phyloP scores from a whole-genome alignment of 2,113 vertebrate genomes.

The Columba livia region DNA sequence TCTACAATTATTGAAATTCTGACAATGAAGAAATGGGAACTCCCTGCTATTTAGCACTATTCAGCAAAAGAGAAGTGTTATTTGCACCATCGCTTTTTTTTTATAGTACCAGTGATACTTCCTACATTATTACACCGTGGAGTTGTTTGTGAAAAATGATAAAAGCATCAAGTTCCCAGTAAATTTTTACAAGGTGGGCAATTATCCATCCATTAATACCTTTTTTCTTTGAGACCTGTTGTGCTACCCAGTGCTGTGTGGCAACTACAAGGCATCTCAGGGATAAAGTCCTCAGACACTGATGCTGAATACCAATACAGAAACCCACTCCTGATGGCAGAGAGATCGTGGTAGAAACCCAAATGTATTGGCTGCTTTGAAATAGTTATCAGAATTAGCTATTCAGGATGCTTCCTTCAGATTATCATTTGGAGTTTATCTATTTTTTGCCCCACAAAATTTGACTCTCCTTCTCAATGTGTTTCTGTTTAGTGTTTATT shows the following conservation, averaged over 20 bases:
- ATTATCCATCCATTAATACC: constrained; percentile 22
- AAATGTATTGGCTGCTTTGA: neutral
- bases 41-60: constrained; percentile 38
- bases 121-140: neutral
- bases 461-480: neutral
- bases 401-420: neutral
- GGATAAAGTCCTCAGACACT: neutral
- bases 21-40: constrained; percentile 43
- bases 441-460: neutral
- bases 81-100: constrained; percentile 55
- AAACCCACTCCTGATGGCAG: rapidly evolving
- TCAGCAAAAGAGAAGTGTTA: constrained; percentile 44
- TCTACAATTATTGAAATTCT: constrained; percentile 61
- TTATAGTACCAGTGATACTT: constrained; percentile 27
- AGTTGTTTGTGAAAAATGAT: constrained; percentile 13
- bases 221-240: neutral
- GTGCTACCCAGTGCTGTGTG: neutral
- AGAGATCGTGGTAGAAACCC: neutral
- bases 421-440: neutral
- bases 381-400: neutral
- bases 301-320: rapidly evolving
- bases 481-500: constrained; percentile 11
- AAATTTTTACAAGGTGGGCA: constrained; percentile 33
- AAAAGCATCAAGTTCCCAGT: constrained; percentile 19
- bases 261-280: neutral